A percentile compares a stretch with the other conserved stretches of the same genome.
phyloP scores from a whole-genome alignment of 2,797 vertebrate genomes.

The Melopsittacus undulatus region DNA sequence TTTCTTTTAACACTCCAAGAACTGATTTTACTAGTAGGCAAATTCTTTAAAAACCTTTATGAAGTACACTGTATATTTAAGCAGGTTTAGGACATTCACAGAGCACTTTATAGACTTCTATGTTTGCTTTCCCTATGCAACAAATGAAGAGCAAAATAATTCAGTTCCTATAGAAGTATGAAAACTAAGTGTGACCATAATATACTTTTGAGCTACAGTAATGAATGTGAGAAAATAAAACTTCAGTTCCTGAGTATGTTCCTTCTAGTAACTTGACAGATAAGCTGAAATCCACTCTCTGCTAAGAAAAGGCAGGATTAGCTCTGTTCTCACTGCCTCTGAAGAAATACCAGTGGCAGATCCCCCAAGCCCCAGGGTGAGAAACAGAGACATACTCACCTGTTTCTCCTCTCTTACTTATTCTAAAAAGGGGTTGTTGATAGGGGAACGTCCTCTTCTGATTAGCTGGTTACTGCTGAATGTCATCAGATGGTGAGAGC shows the following conservation, averaged over 20 bases:
- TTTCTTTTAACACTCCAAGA: not conserved
- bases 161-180: constrained; percentile 18
- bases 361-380: not conserved
- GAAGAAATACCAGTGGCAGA: not conserved
- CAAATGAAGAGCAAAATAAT: constrained; percentile 39
- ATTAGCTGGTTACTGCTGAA: not conserved
- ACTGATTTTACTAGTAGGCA: not conserved
- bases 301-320: not conserved
- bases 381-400: not conserved
- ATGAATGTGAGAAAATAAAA: constrained; percentile 3
- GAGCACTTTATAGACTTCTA: not conserved
- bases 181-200: not conserved
- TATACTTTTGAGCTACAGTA: not conserved
- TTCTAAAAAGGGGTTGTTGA: not conserved
- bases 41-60: not conserved
- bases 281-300: not conserved
- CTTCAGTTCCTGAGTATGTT: not conserved
- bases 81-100: constrained; percentile 24
- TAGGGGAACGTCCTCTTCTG: not conserved
- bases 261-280: not conserved
- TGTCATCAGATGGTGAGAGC: not conserved
- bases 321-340: not conserved
- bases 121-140: not conserved
- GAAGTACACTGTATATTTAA: not conserved
- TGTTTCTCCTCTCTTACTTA: not conserved